Base-by-base conservation (phyloP, 1,140 invertebrate species). In the Meloidogyne hapla region DNA sequence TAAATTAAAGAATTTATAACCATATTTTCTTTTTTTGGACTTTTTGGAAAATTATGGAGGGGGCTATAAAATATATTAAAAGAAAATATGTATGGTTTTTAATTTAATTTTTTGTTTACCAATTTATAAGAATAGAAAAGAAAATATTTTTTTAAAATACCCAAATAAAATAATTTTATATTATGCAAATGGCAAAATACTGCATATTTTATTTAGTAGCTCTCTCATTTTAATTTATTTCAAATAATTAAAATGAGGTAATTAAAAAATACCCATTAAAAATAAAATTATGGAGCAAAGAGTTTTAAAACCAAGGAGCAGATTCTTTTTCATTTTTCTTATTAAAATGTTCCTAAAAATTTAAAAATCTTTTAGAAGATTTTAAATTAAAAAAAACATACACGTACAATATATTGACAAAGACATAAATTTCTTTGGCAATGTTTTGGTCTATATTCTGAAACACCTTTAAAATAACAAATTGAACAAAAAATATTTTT, bases 371-470 rank as follows among this genome's bases (percentile, higher is more conserved):
- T 18, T 63, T 63, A 26, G 6, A 21, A 70, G 12, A 5, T 72
- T 23, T n/a, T 21, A 72, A 72, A 21, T 25, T 56, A 10, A 2
- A 15, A 68, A 73, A 48, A 69, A 69, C 25, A 12, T 21, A 76
- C 72, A 23, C 12, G 33, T 78, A 80, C 83, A 45, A 84, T 69
- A 64, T 69, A 82, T 71, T 82, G 81, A 67, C 81, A 82, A 21
- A 82, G 25, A 74, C 81, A 82, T 28, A 66, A 62, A 61, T 66
- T 69, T 18, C 66, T 76, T 33, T 42, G 23, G 75, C 78, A 76
- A 73, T 82, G 81, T 74, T 83, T 83, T 21, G 81, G 81, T 21
- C 78, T 66, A 65, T 84, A 82, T 45, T 82, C 81, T 65, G 66
- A 72, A 10, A 82, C 81, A 63, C 81, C 81, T 81, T n/a, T 82